Evolutionary conservation across 2,888 invertebrate species (phyloP), one percentile per base, ranked within the genome.

Genomic region (Lasioglossum figueresi): DNA sequence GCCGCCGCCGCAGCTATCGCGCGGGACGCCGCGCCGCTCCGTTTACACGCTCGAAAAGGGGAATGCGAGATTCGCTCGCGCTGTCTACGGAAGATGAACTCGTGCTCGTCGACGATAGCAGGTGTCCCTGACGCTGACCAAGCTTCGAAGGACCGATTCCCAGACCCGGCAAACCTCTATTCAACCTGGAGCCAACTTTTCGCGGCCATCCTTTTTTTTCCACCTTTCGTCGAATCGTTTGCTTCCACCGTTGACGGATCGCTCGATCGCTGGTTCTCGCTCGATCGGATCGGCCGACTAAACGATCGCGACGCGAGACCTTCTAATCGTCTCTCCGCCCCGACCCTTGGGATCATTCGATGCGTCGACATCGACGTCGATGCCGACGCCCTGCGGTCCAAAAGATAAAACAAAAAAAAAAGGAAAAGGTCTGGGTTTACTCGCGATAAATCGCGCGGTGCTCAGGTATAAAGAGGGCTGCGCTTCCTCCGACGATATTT

Each of bases 371-470:
- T 83, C 79, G 48, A 6, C 52, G 52, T 8, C 52, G 52, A 19
- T 40, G 66, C 40, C 40, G 74, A 76, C 40, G 63, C 63, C 63
- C 63, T 16, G 31, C 16, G 31, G 31, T 16, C 63, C 6, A 43
- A 82, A 66, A 71, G 48, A 75, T 23, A 70, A 27, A 40, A 27
- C 19, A 31, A 16, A 74, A 76, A 77, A 76, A 34, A 87, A 68
- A 40, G 48, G 59, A 74, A 77, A 79, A 82, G 79, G 78, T 76
- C 85, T 73, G 43, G 83, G 86, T 83, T 87, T 88, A 87, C 86
- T 88, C 84, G 84, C 84, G 88, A 91, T 91, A 91, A 91, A 91
- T 90, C 90, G 85, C 85, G 83, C 82, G 80, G 80, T 82, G 79
- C 83, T 80, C 91, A 89, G 89, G 90, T 91, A 88, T 73, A 88